phyloP scores from a whole-genome alignment of 2,797 vertebrate genomes.

The Cetoscarus ocellatus region DNA sequence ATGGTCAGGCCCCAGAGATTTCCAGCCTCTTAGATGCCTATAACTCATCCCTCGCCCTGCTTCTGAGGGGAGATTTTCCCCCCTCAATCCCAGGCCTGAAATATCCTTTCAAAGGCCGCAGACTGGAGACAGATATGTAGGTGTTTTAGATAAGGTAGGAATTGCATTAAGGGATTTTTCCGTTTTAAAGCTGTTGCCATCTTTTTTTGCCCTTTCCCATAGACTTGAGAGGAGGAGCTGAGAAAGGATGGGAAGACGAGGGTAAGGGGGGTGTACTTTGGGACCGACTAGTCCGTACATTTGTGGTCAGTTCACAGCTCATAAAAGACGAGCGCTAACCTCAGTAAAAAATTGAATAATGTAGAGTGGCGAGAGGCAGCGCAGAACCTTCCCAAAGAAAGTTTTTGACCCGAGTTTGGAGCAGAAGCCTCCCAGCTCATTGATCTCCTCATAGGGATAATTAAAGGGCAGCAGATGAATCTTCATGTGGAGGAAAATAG shows the following conservation, averaged over 20 bases:
- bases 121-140: slow-evolving; percentile 89
- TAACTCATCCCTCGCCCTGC: slow-evolving; percentile 86
- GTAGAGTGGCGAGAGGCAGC: slow-evolving; percentile 69
- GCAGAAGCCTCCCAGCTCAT: slow-evolving; percentile 68
- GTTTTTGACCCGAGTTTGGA: slow-evolving; percentile 74
- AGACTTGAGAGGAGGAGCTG: slow-evolving; percentile 78
- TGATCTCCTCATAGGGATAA: slow-evolving; percentile 74
- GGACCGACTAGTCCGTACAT: slow-evolving; percentile 77
- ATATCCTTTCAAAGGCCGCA: slow-evolving; percentile 88
- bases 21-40: slow-evolving; percentile 88
- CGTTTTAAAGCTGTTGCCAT: slow-evolving; percentile 85
- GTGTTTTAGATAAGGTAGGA: slow-evolving; percentile 91
- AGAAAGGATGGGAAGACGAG: slow-evolving; percentile 72
- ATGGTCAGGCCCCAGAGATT: slow-evolving; percentile 85
- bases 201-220: slow-evolving; percentile 84
- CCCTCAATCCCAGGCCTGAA: slow-evolving; percentile 82
- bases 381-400: slow-evolving; percentile 68
- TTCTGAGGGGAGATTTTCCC: slow-evolving; percentile 83
- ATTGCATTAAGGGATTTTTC: slow-evolving; percentile 90
- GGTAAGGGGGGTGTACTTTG: slow-evolving; percentile 76
- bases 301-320: slow-evolving; percentile 88
- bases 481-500: slow-evolving; percentile 68
- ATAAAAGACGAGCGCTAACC: slow-evolving; percentile 81
- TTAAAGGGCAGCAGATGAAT: slow-evolving; percentile 74
- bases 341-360: slow-evolving; percentile 78